A percentile compares a stretch with the other conserved stretches of the same genome.
Conservation (phyloP, 1,140 invertebrate genomes). For the Trialeurodes vaporariorum region DNA sequence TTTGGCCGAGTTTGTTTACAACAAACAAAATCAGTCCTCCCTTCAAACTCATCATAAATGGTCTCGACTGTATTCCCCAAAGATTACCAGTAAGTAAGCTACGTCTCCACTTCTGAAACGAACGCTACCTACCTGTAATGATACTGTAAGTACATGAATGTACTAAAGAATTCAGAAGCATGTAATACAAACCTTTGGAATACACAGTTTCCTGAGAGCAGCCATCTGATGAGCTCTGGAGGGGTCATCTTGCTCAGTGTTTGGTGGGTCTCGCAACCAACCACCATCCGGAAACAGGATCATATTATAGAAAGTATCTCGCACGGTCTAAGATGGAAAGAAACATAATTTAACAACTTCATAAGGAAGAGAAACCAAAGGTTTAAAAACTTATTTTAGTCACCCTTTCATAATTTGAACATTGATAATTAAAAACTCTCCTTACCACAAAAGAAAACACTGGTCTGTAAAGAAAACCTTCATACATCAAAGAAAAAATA, state of each 20-base stretch:
- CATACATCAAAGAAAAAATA: too few species aligned
- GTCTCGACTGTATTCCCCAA: background rate
- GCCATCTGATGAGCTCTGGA: conserved; percentile 49
- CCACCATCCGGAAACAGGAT: conserved; percentile 77
- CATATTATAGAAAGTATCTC: conserved; percentile 74
- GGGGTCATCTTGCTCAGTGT: conserved; percentile 32
- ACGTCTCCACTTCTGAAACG: too few species aligned
- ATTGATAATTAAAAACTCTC: too few species aligned
- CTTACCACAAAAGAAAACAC: too few species aligned
- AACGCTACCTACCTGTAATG: too few species aligned
- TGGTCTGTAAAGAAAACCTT: too few species aligned
- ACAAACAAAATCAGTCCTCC: background rate
- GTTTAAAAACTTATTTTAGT: too few species aligned
- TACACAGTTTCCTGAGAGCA: conserved; percentile 60
- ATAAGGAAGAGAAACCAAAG: too few species aligned
- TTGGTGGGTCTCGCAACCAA: conserved; percentile 67
- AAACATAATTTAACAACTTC: too few species aligned
- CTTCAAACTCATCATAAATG: background rate
- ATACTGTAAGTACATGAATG: background rate
- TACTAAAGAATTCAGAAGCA: background rate
- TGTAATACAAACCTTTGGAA: conserved; percentile 51
- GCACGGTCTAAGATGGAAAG: conserved; percentile 53
- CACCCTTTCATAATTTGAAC: too few species aligned
- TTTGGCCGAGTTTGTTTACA: too few species aligned
- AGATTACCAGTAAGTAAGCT: background rate